A percentile compares a stretch with the other conserved stretches of the same genome.
Conservation (phyloP, 2,113 vertebrate genomes). For the Hypanus sabinus region DNA sequence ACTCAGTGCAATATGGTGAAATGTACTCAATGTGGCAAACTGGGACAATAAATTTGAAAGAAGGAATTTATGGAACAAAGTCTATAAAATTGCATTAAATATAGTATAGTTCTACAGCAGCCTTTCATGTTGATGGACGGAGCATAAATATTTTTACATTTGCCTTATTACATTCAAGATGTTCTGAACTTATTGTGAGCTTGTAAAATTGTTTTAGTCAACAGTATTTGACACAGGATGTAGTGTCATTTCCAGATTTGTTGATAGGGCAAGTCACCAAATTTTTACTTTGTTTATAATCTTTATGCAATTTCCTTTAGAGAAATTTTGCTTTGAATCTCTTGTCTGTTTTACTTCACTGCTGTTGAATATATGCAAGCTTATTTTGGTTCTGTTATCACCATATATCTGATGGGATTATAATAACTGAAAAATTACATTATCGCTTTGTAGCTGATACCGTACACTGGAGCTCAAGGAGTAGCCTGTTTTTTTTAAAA, state of each 20-base stretch:
- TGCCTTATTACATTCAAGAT: conserved; percentile 1
- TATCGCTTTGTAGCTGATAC: not conserved
- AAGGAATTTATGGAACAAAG: not conserved
- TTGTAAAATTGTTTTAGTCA: not conserved
- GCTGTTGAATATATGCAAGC: not conserved
- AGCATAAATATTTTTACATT: not conserved
- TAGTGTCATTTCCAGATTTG: not conserved
- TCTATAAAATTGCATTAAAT: not conserved
- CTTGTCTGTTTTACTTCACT: not conserved
- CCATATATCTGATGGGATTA: not conserved
- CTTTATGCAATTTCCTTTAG: not conserved
- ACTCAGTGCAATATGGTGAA: not conserved
- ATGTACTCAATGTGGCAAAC: not conserved
- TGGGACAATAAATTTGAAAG: not conserved
- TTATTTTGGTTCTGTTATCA: not conserved
- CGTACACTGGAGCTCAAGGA: not conserved
- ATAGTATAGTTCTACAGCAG: not conserved
- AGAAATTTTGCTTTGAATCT: not conserved
- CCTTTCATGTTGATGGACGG: not conserved
- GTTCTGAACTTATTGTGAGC: not conserved
- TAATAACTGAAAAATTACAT: not conserved
- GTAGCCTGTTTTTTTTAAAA: not conserved
- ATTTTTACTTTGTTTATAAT: not conserved
- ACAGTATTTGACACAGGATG: not conserved
- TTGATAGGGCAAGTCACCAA: not conserved